These are phyloP conservation scores for Mus caroli DNA, from an alignment of 2,797 vertebrate genomes.

Conservation along the genomic window DNA sequence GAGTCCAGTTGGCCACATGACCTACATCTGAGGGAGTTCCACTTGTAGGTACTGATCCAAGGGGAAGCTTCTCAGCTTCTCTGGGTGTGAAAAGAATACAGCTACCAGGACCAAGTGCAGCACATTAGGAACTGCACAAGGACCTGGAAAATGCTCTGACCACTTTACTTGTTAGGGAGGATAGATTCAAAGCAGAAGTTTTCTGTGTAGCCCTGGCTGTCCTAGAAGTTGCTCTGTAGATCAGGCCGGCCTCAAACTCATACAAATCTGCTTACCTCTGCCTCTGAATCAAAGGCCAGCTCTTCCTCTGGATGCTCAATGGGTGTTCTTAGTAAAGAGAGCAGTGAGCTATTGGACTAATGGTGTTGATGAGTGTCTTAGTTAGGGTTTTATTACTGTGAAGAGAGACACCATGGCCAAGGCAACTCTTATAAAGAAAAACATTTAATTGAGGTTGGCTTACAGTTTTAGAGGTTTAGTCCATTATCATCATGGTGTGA, in stretches of 20 bases:
- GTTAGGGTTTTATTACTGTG: no score
- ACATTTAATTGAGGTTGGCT: no score
- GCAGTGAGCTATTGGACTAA: background rate
- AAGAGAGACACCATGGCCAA: no score
- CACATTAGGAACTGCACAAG: background rate
- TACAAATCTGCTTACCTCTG: no score
- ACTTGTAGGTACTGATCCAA: background rate
- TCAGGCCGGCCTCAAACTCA: no score
- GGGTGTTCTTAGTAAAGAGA: background rate
- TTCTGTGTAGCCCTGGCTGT: no score
- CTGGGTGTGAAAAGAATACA: background rate
- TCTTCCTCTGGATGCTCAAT: background rate
- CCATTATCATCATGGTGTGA: no score
- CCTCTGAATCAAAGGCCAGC: background rate
- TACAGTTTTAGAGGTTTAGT: no score
- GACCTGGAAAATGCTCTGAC: background rate
- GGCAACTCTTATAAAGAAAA: no score
- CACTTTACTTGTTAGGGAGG: background rate
- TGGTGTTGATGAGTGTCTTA: background rate
- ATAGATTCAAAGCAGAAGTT: no score
- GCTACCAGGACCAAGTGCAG: background rate
- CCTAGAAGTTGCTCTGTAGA: no score
- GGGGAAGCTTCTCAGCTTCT: background rate
- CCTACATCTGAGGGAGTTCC: background rate
- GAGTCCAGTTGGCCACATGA: background rate